Evolutionary conservation across 1,140 invertebrate genomes (phyloP), one percentile per base, ranked within the genome.

Genomic region (Coboldia fuscipes): DNA sequence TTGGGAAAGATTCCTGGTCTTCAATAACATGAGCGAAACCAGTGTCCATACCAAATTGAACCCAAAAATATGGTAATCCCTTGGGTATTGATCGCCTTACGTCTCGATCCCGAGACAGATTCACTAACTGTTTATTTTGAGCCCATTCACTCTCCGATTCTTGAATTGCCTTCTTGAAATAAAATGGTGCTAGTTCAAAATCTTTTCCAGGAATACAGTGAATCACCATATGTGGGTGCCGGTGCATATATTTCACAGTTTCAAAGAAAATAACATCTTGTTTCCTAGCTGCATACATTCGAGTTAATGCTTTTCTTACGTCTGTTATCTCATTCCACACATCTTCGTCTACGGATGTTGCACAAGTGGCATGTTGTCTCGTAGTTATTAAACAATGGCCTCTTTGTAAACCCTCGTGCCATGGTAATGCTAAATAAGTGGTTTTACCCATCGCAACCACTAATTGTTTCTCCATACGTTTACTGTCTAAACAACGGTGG

Each of bases 1-100:
- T 58, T 0, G 89, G 81, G 60, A 97, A 97, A 20, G 70, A 47
- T 37, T 71, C 60, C 52, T 90, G 80, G 59, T 97, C 83, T 61
- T 97, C 93, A 46, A 97, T 92, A 1, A 96, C 80, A 61, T 97
- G 92, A 36, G 86, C 92, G 61, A 81, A 97, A 3, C 93, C 93
- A 26, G 69, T 66, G 32, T 86, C 69, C 56, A 71, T 68, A 19
- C 84, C 92, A 67, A 97, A 97, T 56, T 88, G 73, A 1, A 97
- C 77, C 60, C 70, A 70, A 57, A 97, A 93, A 54, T 97, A 97
- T 1, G 90, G 77, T 34, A 97, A 68, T 4, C 84, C 88, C 61
- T 92, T 93, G 7, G 92, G 93, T 37, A 97, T 67, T 12, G 75
- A 69, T 54, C 66, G 68, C 26, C 82, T 63, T 14, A 94, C 62